Evolutionary conservation across 2,888 invertebrate genomes (phyloP).

Genomic region (Malachius bipustulatus): DNA sequence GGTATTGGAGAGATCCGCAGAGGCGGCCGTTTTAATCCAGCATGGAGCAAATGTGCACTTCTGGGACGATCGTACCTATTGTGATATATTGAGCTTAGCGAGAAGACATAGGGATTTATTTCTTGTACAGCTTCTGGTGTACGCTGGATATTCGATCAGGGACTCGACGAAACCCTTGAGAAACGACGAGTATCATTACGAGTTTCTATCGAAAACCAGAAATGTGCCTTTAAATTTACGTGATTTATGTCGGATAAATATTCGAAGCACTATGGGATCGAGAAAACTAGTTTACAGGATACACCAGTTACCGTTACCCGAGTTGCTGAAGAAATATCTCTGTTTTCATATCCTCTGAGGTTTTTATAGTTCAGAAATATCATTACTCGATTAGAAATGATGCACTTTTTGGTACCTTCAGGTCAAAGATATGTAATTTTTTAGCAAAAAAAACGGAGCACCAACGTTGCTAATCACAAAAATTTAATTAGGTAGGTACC

Average conservation of each 20-base stretch:
- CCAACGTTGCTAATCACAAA: too few relatives aligned
- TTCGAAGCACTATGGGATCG: constrained; percentile 37
- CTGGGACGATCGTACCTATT: constrained; percentile 43
- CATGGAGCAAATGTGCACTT: constrained; percentile 53
- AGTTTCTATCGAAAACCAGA: constrained; percentile 28
- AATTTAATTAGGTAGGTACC: too few relatives aligned
- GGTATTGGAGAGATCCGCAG: constrained; percentile 35
- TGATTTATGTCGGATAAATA: constrained; percentile 46
- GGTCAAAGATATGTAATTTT: too few relatives aligned
- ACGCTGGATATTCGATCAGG: constrained; percentile 34
- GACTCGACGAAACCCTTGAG: constrained; percentile 33
- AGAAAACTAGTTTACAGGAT: constrained; percentile 34
- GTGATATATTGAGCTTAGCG: constrained; percentile 46
- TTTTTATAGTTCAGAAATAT: too few relatives aligned
- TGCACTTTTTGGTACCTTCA: too few relatives aligned
- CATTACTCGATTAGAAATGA: too few relatives aligned
- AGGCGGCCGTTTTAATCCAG: constrained; percentile 45
- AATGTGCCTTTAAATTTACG: constrained; percentile 39
- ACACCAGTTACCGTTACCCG: constrained; percentile 43
- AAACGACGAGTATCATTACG: constrained; percentile 28
- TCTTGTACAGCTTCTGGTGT: constrained; percentile 34
- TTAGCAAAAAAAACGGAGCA: too few relatives aligned
- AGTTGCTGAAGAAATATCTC: constrained; percentile 43
- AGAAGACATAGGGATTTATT: constrained; percentile 35
- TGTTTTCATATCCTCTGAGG: constrained; percentile 37